Evolutionary conservation across 2,797 vertebrate species (phyloP), one percentile per base, ranked within the genome.

Genomic region (Eurystomus glaucurus): DNA sequence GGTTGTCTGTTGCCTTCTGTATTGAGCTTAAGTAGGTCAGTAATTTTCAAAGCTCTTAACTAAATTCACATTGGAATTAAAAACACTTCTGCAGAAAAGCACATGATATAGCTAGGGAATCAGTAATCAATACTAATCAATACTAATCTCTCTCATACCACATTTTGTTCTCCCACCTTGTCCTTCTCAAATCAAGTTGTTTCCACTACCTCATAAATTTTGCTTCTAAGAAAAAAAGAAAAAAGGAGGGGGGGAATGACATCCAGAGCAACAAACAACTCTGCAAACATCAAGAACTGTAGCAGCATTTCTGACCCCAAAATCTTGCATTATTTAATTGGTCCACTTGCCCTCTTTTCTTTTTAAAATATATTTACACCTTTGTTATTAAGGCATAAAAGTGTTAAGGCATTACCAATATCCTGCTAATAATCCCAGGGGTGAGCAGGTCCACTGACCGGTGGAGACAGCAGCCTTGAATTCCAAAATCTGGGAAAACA

Each of bases 21-120:
- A 69, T 62, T 33, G 20, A 55, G 31, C 74, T 92, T 85, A 70
- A 96, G 81, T 28, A 93, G 55, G 46, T 77, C 15, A 48, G 54
- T n/a, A 31, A 55, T 92, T 94, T 96, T 79, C 88, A 85, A 72
- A 91, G 35, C 39, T 89, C 64, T 77, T 76, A 76, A 41, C 35
- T 92, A 50, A 69, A 60, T 65, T 89, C 55, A 54, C 66, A 55
- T 21, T 60, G 31, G 35, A 87, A 77, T 83, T 82, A 60, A 79
- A 92, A 78, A 37, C 5, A 23, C 11, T 39, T 51, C 22, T 50
- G 22, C 57, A 79, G 37, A 76, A 65, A 78, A 89, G 3, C 19
- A 55, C 13, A 35, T 41, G 37, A 17, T 31, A n/a, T 4, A 72
- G 25, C 31, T 74, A 66, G 64, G 52, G 28, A 60, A 45, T 45